A percentile compares a stretch with the other conserved stretches of the same genome.
These are phyloP conservation scores for Calycopis cecrops DNA, from an alignment of 1,140 invertebrate species.

Conservation along the genomic window DNA sequence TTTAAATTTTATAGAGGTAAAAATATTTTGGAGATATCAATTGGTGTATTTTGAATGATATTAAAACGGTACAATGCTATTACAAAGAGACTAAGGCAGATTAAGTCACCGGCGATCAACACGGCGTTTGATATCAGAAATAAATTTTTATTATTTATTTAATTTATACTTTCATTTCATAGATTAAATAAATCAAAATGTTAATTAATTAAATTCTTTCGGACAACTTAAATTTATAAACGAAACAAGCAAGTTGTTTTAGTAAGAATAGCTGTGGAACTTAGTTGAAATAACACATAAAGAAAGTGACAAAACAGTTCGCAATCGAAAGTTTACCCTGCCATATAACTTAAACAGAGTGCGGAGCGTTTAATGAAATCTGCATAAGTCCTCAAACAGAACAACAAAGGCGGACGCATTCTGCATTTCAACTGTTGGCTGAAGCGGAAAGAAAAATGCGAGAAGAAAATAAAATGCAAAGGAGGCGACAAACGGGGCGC, in stretches of 20 bases:
- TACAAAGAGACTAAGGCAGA: too few species aligned
- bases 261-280: conserved; percentile 13
- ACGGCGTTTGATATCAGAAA: too few species aligned
- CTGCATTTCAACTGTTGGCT: conserved; percentile 48
- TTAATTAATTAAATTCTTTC: too few species aligned
- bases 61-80: too few species aligned
- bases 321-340: conserved; percentile 41
- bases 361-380: conserved; percentile 52
- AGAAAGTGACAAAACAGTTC: conserved; percentile 36
- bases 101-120: too few species aligned
- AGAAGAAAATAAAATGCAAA: conserved; percentile 47
- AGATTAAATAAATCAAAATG: too few species aligned
- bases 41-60: too few species aligned
- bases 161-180: too few species aligned
- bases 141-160: too few species aligned
- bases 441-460: conserved; percentile 31
- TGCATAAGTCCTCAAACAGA: conserved; percentile 47
- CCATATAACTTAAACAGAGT: conserved; percentile 45
- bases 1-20: too few species aligned
- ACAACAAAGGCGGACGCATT: conserved; percentile 56
- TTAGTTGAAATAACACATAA: conserved; percentile 20
- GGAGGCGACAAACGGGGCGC: conserved; percentile 41
- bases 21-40: too few species aligned
- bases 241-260: conserved; percentile 20
- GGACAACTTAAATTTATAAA: not conserved